Evolutionary conservation across 2,113 vertebrate species (phyloP).

Genomic region (Acrocephalus kingi): DNA sequence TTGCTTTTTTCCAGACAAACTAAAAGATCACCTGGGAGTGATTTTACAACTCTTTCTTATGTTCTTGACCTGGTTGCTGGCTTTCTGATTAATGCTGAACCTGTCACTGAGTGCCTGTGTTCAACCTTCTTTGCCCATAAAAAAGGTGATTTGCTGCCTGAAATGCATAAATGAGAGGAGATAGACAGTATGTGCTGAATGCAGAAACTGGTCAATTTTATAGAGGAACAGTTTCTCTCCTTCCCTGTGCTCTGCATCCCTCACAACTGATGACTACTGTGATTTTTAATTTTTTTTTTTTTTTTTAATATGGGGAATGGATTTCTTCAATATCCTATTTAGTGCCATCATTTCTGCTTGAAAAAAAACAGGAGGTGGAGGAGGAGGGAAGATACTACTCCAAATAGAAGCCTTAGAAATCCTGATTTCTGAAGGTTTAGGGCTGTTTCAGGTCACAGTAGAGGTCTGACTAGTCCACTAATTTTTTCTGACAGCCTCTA

Average conservation of each 20-base stretch:
- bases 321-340: background rate
- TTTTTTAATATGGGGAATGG: background rate
- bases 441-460: background rate
- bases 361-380: background rate
- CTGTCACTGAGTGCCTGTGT: background rate
- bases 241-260: background rate
- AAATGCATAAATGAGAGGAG: background rate
- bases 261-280: background rate
- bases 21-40: background rate
- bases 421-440: background rate
- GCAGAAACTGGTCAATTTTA: background rate
- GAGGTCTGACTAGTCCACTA: background rate
- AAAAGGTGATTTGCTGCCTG: background rate
- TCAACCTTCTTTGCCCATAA: background rate
- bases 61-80: background rate
- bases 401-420: background rate
- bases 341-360: background rate
- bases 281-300: background rate
- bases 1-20: background rate
- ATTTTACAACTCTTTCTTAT: background rate
- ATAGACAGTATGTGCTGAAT: accelerated
- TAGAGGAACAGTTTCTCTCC: background rate
- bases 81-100: background rate
- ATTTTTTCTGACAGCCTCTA: background rate
- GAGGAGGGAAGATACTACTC: background rate